Evolutionary conservation across 1,140 invertebrate species (phyloP).

Genomic region (Drosophila azteca): DNA sequence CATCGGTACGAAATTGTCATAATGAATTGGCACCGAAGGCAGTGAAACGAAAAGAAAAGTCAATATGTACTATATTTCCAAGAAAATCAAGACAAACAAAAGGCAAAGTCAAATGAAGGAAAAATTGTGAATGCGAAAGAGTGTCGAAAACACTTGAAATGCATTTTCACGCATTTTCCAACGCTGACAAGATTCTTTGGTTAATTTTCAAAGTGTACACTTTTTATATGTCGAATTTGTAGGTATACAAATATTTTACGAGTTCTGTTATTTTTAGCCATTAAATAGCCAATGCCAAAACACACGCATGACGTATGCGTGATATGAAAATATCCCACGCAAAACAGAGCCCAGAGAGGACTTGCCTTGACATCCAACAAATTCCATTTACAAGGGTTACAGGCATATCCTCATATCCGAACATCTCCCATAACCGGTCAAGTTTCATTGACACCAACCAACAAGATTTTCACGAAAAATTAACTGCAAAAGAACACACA

Average conservation of each 20-base stretch:
- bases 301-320: constrained; percentile 71
- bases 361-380: constrained; percentile 67
- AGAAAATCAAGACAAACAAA: constrained; percentile 2
- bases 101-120: constrained; percentile 64
- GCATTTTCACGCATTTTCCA: constrained; percentile 34
- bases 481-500: too few species aligned
- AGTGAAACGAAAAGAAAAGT: too few species aligned
- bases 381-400: constrained; percentile 20
- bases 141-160: constrained; percentile 46
- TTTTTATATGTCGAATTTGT: too few species aligned
- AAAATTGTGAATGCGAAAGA: constrained; percentile 37
- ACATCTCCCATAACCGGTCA: too few species aligned
- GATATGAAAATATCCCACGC: constrained; percentile 48
- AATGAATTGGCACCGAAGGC: too few species aligned
- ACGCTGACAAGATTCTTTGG: not conserved
- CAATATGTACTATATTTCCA: too few species aligned
- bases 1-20: not conserved
- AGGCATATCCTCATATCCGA: not conserved
- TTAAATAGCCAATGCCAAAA: constrained; percentile 69
- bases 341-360: constrained; percentile 1
- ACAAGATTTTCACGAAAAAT: too few species aligned
- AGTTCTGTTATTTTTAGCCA: constrained; percentile 38
- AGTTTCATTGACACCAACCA: too few species aligned
- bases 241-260: constrained; percentile 27
- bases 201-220: constrained; percentile 5